Conservation (phyloP, 2,888 invertebrate genomes). For the Ditula angustiorana region DNA sequence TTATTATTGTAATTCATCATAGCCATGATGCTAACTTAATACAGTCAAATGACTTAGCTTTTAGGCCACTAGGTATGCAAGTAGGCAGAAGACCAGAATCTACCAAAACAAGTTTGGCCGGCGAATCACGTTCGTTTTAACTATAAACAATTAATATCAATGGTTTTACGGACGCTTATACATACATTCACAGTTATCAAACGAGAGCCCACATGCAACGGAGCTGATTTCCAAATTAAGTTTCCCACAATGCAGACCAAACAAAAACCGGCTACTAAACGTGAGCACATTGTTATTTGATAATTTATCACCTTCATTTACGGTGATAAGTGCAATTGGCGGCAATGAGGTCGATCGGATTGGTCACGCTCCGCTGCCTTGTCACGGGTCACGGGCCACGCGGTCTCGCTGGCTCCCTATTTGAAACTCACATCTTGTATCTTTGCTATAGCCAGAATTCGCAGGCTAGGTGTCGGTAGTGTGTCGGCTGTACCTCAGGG, state of each 20-base stretch:
- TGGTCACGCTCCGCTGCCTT: constrained; percentile 65
- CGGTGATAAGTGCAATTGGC: constrained; percentile 46
- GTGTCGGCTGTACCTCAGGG: too few relatives aligned
- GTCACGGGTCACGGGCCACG: constrained; percentile 66
- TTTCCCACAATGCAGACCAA: neutral
- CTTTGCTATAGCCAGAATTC: constrained; percentile 17
- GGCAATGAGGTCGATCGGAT: constrained; percentile 72
- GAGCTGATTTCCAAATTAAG: neutral
- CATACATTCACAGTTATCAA: too few relatives aligned
- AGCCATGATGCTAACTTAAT: too few relatives aligned
- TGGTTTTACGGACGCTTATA: too few relatives aligned
- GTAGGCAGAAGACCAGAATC: too few relatives aligned
- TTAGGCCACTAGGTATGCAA: too few relatives aligned
- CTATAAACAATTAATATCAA: too few relatives aligned
- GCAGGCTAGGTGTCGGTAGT: neutral
- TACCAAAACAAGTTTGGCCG: too few relatives aligned
- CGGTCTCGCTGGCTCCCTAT: constrained; percentile 32
- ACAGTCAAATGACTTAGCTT: too few relatives aligned
- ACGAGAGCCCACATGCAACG: neutral
- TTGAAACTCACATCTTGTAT: constrained; percentile 34
- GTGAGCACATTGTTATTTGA: constrained; percentile 8
- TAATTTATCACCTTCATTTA: constrained; percentile 34
- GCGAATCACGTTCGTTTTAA: too few relatives aligned
- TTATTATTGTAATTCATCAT: neutral
- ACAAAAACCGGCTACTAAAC: constrained; percentile 6